Conservation (phyloP, 2,113 vertebrate species). For the Mastomys coucha region DNA sequence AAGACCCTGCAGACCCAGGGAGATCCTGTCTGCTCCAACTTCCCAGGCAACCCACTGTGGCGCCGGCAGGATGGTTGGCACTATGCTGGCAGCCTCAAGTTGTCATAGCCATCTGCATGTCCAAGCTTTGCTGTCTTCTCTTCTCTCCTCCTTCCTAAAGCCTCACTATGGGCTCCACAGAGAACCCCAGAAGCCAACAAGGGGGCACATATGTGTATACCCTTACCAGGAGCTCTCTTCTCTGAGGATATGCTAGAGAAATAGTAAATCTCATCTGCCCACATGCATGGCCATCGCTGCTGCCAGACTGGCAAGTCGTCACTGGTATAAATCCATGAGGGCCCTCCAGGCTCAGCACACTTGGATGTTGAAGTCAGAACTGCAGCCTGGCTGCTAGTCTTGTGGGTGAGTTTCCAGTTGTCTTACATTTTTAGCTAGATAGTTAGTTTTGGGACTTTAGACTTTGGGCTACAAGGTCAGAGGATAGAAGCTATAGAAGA, state of each 20-base stretch:
- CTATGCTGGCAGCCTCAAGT: fast-evolving
- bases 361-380: not conserved
- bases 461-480: not conserved
- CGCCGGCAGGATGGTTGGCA: not conserved
- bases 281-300: fast-evolving
- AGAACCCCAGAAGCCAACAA: not conserved
- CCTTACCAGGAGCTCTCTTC: not conserved
- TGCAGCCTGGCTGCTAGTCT: fast-evolving
- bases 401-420: fast-evolving
- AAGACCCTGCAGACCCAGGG: no score
- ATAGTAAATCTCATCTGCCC: not conserved
- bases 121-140: fast-evolving
- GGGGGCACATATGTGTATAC: not conserved
- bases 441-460: not conserved
- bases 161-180: not conserved
- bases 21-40: not conserved
- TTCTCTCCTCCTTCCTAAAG: not conserved
- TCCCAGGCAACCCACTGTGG: fast-evolving
- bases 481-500: not conserved
- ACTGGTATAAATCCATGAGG: fast-evolving
- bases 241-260: not conserved
- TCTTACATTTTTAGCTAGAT: not conserved
- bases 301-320: not conserved
- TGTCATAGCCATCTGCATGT: not conserved
- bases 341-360: not conserved